Evolutionary conservation across 1,140 invertebrate genomes (phyloP).

Genomic region (Scylla paramamosain): DNA sequence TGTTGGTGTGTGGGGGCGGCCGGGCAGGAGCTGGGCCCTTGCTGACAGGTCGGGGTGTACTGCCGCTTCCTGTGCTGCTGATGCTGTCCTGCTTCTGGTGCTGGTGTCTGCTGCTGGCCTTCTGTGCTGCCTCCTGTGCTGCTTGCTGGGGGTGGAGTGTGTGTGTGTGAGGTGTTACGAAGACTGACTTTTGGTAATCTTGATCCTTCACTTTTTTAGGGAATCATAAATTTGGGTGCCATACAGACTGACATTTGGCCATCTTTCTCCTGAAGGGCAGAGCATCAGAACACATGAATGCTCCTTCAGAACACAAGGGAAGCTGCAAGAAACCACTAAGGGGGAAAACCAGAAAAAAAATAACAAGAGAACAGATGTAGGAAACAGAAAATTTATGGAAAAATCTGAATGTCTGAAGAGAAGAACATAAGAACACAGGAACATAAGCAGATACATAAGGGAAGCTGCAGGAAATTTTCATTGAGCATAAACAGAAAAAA

Average conservation of each 20-base stretch:
- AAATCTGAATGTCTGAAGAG: too few relatives aligned
- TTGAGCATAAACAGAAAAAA: too few relatives aligned
- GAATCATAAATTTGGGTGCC: not conserved
- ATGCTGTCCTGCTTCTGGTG: conserved; percentile 58
- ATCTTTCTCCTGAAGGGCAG: too few relatives aligned
- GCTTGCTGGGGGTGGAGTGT: not conserved
- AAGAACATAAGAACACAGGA: too few relatives aligned
- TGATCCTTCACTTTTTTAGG: not conserved
- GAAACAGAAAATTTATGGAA: not conserved
- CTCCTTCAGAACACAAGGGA: too few relatives aligned
- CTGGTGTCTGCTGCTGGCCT: not conserved
- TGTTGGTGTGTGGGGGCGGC: conserved; percentile 37
- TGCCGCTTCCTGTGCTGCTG: conserved; percentile 46
- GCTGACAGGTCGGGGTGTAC: not conserved
- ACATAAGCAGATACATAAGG: too few relatives aligned
- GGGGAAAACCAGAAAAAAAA: not conserved
- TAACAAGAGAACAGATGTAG: not conserved
- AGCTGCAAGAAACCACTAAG: too few relatives aligned
- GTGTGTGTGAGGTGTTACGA: not conserved
- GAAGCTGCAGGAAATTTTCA: too few relatives aligned
- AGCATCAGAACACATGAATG: too few relatives aligned
- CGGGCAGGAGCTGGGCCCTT: conserved; percentile 63
- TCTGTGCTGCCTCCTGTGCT: conserved; percentile 44
- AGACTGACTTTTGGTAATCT: too few relatives aligned
- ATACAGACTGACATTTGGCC: not conserved